Evolutionary conservation across 2,797 vertebrate genomes (phyloP), one percentile per base, ranked within the genome.

Genomic region (Ctenochaetus hawaiiensis): DNA sequence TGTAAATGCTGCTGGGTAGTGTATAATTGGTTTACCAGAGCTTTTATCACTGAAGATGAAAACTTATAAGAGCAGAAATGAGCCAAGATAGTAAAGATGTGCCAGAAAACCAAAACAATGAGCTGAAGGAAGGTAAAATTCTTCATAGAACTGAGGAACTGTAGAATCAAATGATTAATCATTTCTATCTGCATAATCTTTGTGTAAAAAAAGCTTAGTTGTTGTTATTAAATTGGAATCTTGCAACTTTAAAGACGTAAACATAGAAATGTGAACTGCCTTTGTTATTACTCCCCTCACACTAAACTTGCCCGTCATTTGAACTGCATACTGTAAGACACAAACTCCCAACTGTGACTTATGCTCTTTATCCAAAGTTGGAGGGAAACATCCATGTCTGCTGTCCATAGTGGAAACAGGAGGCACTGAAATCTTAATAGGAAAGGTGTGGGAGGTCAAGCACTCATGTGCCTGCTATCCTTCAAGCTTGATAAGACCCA

Each of bases 381-480:
- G 11, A 37, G 20, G 45, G 37, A 54, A 72, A 65, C 18, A 41
- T 57, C 17, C n/a, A 63, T 41, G 20, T 81, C 51, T 75, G 53
- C n/a, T 63, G 56, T 53, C 41, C 13, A 8, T 1, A 4, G 10
- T 43, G 39, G 14, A 4, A 43, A 57, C 12, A 75, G 39, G 13
- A 72, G 12, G 30, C 6, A 6, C 43, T 63, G 41, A 72, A 20
- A 52, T 69, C 56, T 49, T 16, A 11, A 81, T 34, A 5, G 0
- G 13, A 71, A 26, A 71, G n/a, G 11, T 78, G 66, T 60, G 65
- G 67, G 65, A 68, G 70, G 68, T 72, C 57, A 16, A 53, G 34
- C 10, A 4, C 53, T 69, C 8, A 23, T 70, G 30, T 45, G 39
- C 75, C 48, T 45, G 49, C 1, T 0, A 0, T 70, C 14, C 43